These are phyloP conservation scores for Phylloscopus trochilus DNA, from an alignment of 2,113 vertebrate species.

Conservation along the genomic window DNA sequence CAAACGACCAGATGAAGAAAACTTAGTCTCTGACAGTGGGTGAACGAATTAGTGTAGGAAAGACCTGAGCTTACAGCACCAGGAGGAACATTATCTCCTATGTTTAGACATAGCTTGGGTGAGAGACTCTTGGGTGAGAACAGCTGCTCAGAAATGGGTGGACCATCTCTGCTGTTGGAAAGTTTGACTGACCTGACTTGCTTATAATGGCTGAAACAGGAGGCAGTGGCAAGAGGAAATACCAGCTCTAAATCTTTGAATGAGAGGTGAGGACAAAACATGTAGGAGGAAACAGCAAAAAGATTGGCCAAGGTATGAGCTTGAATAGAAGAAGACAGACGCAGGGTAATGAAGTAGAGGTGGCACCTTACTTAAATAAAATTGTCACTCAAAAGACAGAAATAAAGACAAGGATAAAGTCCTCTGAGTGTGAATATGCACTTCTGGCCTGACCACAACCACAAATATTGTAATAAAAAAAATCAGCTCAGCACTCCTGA, in stretches of 20 bases:
- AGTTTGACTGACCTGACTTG: no score
- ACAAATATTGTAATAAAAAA: background rate
- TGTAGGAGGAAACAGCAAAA: background rate
- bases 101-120: background rate
- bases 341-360: background rate
- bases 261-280: background rate
- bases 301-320: background rate
- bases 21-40: background rate
- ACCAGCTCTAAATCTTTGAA: background rate
- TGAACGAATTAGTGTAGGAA: background rate
- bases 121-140: background rate
- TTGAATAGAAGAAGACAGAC: background rate
- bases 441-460: background rate
- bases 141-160: background rate
- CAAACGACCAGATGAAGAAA: background rate
- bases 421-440: background rate
- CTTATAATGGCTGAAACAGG: background rate
- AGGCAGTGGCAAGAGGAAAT: background rate
- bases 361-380: constrained; percentile 15
- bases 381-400: background rate
- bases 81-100: background rate
- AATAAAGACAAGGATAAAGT: constrained; percentile 16
- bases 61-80: fast-evolving
- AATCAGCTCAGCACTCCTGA: background rate
- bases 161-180: background rate